Base-by-base conservation (phyloP, 2,888 invertebrate species). In the Sepiola atlantica region DNA sequence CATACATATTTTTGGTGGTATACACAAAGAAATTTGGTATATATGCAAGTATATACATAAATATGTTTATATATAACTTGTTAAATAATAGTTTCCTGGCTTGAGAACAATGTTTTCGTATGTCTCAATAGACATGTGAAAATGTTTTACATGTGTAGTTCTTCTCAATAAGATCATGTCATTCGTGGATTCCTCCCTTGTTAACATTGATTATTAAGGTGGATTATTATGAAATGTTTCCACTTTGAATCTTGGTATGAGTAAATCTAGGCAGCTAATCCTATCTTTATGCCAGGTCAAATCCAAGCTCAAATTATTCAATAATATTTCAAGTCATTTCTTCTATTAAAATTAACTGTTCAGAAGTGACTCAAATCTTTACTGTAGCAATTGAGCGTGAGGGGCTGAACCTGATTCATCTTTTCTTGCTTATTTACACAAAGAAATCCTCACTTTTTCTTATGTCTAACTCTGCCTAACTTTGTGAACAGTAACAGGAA, bases 201-300 rank as follows among this genome's bases (percentile, higher is more conserved):
- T 35, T 92, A n/a, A 45, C n/a, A 54, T 92, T 45, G 92, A 92
- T 45, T 28, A 55, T 55, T 28, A 77, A 77, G n/a, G n/a, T 45
- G 45, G 45, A 45, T 45, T 45, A 45, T 45, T 45, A 35, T 28
- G 28, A 91, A 91, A 54, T n/a, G 4, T 45, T 92, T 92, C 92
- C 92, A 92, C 92, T 92, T 92, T 92, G 92, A 92, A 92, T 92
- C 92, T 92, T 92, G 92, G 92, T 92, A 55, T 45, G 55, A 55
- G n/a, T 45, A 55, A 92, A 92, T 16, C n/a, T n/a, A 77, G 12
- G 77, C 32, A 77, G n/a, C 77, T 21, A 21, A 77, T 21, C 32
- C 32, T 32, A 77, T 32, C 77, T 77, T 45, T 45, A 45, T 8
- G 77, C 77, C 77, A 77, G 77, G 77, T 32, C 10, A 77, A 61